Evolutionary conservation across 2,797 vertebrate species (phyloP).

Genomic region (Heliangelus exortis): DNA sequence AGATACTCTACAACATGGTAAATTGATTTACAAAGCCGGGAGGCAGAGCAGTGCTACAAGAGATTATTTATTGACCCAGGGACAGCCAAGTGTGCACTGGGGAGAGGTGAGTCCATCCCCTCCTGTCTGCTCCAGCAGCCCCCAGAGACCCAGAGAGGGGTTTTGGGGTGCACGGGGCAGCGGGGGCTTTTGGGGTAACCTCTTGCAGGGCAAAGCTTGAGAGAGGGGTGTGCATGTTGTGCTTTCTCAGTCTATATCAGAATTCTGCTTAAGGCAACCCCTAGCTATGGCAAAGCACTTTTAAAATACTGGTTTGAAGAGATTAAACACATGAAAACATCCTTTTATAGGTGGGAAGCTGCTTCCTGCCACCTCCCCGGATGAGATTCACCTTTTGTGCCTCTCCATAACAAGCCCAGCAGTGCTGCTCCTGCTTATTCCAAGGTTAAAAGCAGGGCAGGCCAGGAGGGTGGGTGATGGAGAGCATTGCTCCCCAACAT

Average conservation of each 20-base stretch:
- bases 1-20: background rate
- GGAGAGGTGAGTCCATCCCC: background rate
- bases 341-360: background rate
- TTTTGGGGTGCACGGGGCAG: accelerated
- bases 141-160: background rate
- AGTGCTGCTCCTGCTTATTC: accelerated
- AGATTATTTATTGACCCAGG: background rate
- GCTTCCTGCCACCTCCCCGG: background rate
- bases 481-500: accelerated
- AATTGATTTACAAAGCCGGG: background rate
- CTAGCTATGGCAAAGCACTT: background rate
- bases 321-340: background rate
- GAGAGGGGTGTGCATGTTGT: accelerated
- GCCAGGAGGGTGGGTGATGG: accelerated
- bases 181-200: accelerated
- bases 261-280: background rate
- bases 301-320: background rate
- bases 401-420: background rate
- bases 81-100: accelerated
- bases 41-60: background rate
- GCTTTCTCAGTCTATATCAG: accelerated
- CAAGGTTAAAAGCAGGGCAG: background rate
- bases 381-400: accelerated
- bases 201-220: background rate
- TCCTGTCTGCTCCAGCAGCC: background rate